Conservation (phyloP, 2,888 invertebrate genomes). For the Tinea trinotella region DNA sequence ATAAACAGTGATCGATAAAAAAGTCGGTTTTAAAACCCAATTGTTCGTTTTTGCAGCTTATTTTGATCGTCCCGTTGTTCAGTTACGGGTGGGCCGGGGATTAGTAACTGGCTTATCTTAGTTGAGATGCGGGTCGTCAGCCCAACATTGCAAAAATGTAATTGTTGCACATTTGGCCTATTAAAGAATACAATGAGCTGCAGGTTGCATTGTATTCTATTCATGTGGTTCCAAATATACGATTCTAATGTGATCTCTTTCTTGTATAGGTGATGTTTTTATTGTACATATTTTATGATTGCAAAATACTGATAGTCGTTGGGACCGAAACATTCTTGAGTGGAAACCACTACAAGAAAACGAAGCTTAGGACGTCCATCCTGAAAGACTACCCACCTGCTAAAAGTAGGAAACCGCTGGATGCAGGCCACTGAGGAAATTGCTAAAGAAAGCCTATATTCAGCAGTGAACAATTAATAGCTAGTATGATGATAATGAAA, state of each 20-base stretch:
- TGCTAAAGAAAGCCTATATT: too few relatives aligned
- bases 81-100: slow-evolving; percentile 16
- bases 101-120: slow-evolving; percentile 8
- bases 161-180: slow-evolving; percentile 18
- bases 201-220: slow-evolving; percentile 14
- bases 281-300: too few relatives aligned
- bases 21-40: slow-evolving; percentile 17
- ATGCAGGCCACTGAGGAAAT: too few relatives aligned
- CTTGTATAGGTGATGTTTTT: too few relatives aligned
- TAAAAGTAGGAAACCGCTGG: too few relatives aligned
- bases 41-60: slow-evolving; percentile 18
- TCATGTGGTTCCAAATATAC: not conserved
- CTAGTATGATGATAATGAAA: too few relatives aligned
- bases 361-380: too few relatives aligned
- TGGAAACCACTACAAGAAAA: too few relatives aligned
- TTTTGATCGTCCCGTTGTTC: slow-evolving; percentile 2
- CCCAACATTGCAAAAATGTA: not conserved
- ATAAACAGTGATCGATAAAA: slow-evolving; percentile 15
- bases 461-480: too few relatives aligned
- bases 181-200: not conserved
- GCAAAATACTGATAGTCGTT: too few relatives aligned
- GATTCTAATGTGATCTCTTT: not conserved
- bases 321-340: too few relatives aligned
- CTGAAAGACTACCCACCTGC: too few relatives aligned
- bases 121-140: slow-evolving; percentile 15